A percentile compares a stretch with the other conserved stretches of the same genome.
Conservation (phyloP, 2,888 invertebrate genomes). For the Elmis aenea region DNA sequence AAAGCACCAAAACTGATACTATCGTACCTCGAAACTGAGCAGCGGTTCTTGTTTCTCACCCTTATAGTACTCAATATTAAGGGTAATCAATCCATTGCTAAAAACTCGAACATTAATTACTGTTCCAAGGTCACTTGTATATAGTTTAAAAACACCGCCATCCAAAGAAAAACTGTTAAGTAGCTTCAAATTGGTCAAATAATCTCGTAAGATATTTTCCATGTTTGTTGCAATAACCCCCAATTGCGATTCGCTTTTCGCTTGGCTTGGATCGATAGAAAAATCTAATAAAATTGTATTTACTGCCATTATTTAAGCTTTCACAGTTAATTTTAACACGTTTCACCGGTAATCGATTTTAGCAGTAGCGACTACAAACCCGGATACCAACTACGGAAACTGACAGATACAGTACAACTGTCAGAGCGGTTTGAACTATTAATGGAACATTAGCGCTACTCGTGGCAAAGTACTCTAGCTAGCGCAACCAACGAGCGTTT, state of each 20-base stretch:
- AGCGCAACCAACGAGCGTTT: too few species aligned
- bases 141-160: constrained; percentile 65
- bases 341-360: not conserved
- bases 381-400: too few species aligned
- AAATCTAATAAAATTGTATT: constrained; percentile 78
- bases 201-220: constrained; percentile 65
- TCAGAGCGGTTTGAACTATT: too few species aligned
- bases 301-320: constrained; percentile 58
- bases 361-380: too few species aligned
- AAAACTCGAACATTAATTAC: constrained; percentile 69
- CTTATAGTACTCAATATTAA: constrained; percentile 80
- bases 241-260: constrained; percentile 62
- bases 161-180: constrained; percentile 63
- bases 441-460: too few species aligned
- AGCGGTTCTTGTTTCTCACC: constrained; percentile 68
- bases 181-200: constrained; percentile 66
- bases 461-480: too few species aligned
- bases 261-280: constrained; percentile 63
- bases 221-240: constrained; percentile 62
- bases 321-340: not conserved
- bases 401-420: too few species aligned
- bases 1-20: constrained; percentile 4
- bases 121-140: constrained; percentile 65
- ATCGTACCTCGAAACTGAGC: constrained; percentile 71
- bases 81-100: constrained; percentile 69